Conservation (phyloP, 2,797 vertebrate genomes). For the Catamblyrhynchus diadema region DNA sequence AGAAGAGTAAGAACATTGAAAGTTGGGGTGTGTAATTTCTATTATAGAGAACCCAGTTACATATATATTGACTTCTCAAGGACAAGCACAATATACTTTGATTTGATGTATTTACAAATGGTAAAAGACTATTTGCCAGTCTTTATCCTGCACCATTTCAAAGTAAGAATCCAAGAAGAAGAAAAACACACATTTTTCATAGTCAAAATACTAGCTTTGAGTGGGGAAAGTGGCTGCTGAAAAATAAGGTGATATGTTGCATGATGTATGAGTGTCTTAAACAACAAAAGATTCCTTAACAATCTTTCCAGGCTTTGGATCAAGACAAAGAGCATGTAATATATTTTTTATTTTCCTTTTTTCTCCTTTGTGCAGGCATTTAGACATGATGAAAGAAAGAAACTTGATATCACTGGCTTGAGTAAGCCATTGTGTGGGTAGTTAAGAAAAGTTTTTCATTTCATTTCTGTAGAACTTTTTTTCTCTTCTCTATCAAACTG, state of each 20-base stretch:
- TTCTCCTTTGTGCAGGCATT: slow-evolving; percentile 24
- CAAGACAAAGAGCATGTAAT: background rate
- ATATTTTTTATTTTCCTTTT: slow-evolving; percentile 27
- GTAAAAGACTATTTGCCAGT: background rate
- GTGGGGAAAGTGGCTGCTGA: background rate
- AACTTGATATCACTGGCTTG: background rate
- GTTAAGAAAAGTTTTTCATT: slow-evolving; percentile 49
- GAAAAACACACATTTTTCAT: slow-evolving; percentile 35
- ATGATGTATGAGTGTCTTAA: slow-evolving; percentile 47
- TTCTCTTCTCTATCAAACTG: background rate
- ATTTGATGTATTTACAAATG: background rate
- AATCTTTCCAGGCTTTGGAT: slow-evolving; percentile 29
- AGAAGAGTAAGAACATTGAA: background rate
- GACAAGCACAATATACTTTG: background rate
- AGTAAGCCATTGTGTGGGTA: slow-evolving; percentile 19
- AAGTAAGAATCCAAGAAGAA: background rate
- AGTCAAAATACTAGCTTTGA: slow-evolving; percentile 1
- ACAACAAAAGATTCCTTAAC: slow-evolving; percentile 40
- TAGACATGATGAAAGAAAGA: slow-evolving; percentile 39
- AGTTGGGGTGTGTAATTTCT: background rate
- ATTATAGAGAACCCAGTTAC: background rate
- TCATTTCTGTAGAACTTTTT: background rate
- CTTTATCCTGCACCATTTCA: background rate
- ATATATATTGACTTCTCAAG: background rate
- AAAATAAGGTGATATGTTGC: background rate